A percentile compares a stretch with the other conserved stretches of the same genome.
Conservation (phyloP, 1,140 invertebrate species). For the Caenorhabditis tropicalis region DNA sequence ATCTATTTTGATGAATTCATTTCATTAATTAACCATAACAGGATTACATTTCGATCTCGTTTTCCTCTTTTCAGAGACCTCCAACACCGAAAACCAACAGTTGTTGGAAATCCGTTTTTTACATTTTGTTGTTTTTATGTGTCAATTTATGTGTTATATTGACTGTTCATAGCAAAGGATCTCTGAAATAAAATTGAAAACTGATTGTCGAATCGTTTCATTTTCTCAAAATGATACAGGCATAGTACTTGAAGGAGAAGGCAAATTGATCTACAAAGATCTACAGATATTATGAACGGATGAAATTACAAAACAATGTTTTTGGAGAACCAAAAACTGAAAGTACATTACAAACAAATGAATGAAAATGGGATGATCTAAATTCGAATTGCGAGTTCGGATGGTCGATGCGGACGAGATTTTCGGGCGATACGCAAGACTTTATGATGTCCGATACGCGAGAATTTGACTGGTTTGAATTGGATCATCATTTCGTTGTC, state of each 20-base stretch:
- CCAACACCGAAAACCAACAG: background rate
- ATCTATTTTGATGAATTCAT: background rate
- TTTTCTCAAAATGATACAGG: background rate
- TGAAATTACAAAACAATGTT: background rate
- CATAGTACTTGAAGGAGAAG: background rate
- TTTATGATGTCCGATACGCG: background rate
- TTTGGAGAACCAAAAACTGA: background rate
- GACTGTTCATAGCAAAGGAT: too few relatives aligned
- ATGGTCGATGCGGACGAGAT: background rate
- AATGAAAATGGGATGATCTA: background rate
- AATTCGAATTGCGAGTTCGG: background rate
- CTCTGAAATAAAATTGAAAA: too few relatives aligned
- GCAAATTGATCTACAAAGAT: conserved; percentile 19
- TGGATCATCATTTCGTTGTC: conserved; percentile 12
- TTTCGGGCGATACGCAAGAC: background rate
- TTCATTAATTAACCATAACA: background rate
- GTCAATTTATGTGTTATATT: background rate
- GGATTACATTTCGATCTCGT: background rate
- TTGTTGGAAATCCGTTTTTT: background rate
- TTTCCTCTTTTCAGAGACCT: background rate
- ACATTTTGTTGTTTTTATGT: background rate
- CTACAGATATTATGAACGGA: conserved; percentile 26
- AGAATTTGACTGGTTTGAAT: conserved; percentile 22
- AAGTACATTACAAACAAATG: background rate
- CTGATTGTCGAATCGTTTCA: background rate